Evolutionary conservation across 2,888 invertebrate genomes (phyloP), one percentile per base, ranked within the genome.

Genomic region (Drosophila emarginata): DNA sequence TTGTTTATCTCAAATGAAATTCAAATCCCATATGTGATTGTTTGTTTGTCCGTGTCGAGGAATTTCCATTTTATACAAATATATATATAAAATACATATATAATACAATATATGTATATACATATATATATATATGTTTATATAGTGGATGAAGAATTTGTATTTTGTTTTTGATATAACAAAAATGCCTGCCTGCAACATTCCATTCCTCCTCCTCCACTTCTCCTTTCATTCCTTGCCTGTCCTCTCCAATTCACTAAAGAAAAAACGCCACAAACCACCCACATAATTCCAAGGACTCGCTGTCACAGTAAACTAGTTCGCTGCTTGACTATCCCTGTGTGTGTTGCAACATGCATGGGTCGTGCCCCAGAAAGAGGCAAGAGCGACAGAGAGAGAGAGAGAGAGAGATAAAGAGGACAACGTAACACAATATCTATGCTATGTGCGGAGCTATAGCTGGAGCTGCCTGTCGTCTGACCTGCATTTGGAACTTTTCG

Each of bases 281-380:
- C 40, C 23, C 36, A 18, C 36, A 11, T 9, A 36, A 37, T 36
- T 12, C 57, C 71, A 70, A 70, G 69, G 69, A 70, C 69, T 70
- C 62, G 51, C 60, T 61, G 75, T 67, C 59, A 74, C 58, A 74
- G 56, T 67, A 73, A 74, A 74, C 66, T 70, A 62, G 70, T 74
- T 74, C 67, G n/a, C 28, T 59, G 32, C 32, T 32, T 32, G 32
- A 32, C 32, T 32, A 32, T 32, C 32, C 7, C 4, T 23, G 60
- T 59, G 23, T 26, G 45, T 36, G 40, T 61, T 68, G 63, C 52
- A 23, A 23, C 52, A 52, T 52, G 23, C 52, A 52, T 23, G n/a
- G n/a, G 26, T 14, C n/a, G n/a, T 64, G 64, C 14, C 64, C 59
- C 53, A 64, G 59, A 64, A 59, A 39, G 52, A 52, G 37, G 52